Evolutionary conservation across 2,113 vertebrate species (phyloP).

Genomic region (Anoura caudifer): DNA sequence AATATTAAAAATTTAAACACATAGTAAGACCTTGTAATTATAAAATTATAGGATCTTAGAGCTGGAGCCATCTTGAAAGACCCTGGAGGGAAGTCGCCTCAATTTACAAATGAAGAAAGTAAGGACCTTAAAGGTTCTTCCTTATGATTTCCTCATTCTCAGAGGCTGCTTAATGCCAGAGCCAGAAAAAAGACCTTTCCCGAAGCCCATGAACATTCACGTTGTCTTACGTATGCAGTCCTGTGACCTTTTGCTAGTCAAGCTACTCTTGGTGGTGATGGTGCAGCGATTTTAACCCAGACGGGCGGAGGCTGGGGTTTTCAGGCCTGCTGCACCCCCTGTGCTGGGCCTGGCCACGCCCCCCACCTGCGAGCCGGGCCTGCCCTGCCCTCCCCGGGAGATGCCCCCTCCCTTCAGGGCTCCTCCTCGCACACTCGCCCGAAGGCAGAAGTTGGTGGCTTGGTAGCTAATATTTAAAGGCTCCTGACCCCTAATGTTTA

Average conservation of each 20-base stretch:
- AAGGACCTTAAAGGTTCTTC: neutral
- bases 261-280: neutral
- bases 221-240: neutral
- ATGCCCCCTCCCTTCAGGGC: no score
- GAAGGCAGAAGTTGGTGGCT: neutral
- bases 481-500: neutral
- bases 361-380: neutral
- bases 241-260: neutral
- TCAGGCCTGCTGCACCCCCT: accelerated
- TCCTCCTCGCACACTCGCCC: neutral
- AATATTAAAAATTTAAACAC: neutral
- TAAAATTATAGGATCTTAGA: neutral
- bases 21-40: neutral
- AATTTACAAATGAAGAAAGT: neutral
- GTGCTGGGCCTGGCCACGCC: neutral
- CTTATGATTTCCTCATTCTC: neutral
- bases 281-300: neutral
- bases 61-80: neutral
- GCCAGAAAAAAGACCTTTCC: neutral
- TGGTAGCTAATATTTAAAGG: neutral
- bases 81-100: neutral
- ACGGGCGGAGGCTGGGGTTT: accelerated
- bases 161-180: neutral
- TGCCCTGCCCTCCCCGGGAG: accelerated
- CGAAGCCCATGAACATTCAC: neutral